Evolutionary conservation across 2,888 invertebrate genomes (phyloP).

Genomic region (Bruchidius siliquastri): DNA sequence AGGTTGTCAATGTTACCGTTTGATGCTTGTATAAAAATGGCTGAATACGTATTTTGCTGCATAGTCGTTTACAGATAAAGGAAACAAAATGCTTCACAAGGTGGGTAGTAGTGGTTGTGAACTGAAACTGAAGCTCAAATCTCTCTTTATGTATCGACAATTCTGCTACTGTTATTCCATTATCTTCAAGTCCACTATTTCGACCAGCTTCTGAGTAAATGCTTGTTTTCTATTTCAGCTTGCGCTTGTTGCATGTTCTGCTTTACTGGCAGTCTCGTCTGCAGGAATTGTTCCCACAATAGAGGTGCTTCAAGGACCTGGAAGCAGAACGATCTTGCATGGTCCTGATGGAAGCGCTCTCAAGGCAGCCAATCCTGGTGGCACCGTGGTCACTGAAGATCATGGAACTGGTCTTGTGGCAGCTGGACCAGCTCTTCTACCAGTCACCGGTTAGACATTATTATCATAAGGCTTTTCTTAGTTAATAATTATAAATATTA

Average conservation of each 20-base stretch:
- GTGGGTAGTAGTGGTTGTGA: conserved; percentile 12
- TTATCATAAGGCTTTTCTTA: not conserved
- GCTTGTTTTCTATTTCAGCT: no score
- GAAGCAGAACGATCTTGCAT: conserved; percentile 30
- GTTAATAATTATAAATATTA: no score
- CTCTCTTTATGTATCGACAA: no score
- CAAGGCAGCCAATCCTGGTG: conserved; percentile 31
- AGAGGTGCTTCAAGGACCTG: conserved; percentile 33
- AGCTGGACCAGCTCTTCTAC: conserved; percentile 20
- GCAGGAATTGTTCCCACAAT: conserved; percentile 23
- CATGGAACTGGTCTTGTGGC: conserved; percentile 20
- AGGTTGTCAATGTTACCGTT: conserved; percentile 14
- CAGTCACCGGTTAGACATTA: conserved; percentile 9
- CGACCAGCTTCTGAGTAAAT: no score
- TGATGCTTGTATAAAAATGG: not conserved
- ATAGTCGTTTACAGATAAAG: not conserved
- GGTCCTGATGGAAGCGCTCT: conserved; percentile 35
- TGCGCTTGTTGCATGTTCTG: conserved; percentile 5
- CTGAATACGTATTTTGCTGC: not conserved
- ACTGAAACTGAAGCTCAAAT: no score
- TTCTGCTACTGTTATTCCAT: not conserved
- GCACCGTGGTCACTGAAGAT: conserved; percentile 27
- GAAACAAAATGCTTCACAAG: conserved; percentile 26
- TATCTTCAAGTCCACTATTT: no score
- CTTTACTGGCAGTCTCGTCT: conserved; percentile 13